Conservation (phyloP, 2,888 invertebrate species). For the Zygogramma bicolorata region DNA sequence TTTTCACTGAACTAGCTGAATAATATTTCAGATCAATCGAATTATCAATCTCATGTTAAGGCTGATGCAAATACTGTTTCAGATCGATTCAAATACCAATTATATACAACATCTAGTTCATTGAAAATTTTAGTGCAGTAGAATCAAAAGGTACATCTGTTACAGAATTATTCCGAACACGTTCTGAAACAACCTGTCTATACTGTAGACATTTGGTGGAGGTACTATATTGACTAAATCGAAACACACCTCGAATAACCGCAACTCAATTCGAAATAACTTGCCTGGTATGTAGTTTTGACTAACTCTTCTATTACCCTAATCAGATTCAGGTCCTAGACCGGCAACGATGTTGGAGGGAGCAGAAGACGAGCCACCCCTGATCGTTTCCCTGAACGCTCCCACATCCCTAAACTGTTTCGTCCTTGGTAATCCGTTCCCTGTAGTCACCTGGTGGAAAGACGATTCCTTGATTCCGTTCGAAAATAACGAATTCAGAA, state of each 20-base stretch:
- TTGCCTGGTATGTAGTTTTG: background rate
- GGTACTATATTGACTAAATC: background rate
- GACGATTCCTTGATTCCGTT: conserved; percentile 81
- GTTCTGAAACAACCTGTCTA: no score
- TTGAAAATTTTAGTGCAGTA: no score
- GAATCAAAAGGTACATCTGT: no score
- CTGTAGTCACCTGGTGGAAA: conserved; percentile 88
- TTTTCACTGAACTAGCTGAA: no score
- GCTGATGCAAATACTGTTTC: no score
- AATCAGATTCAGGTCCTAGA: conserved; percentile 65
- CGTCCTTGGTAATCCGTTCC: conserved; percentile 85
- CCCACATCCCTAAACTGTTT: conserved; percentile 82
- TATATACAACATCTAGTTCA: no score
- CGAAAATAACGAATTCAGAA: conserved; percentile 77
- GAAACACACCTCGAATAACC: background rate
- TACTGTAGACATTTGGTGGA: background rate
- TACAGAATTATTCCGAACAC: no score
- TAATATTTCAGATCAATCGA: no score
- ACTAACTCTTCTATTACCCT: conserved; percentile 37
- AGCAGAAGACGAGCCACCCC: conserved; percentile 70
- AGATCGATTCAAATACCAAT: no score
- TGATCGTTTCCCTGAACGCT: conserved; percentile 76
- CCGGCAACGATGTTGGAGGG: conserved; percentile 76
- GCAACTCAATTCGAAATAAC: background rate
- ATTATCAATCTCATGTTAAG: no score